A percentile compares a stretch with the other conserved stretches of the same genome.
These are phyloP conservation scores for Echinarachnius parma DNA, from an alignment of 53 echinoderm and acorn worm species.

Conservation along the genomic window DNA sequence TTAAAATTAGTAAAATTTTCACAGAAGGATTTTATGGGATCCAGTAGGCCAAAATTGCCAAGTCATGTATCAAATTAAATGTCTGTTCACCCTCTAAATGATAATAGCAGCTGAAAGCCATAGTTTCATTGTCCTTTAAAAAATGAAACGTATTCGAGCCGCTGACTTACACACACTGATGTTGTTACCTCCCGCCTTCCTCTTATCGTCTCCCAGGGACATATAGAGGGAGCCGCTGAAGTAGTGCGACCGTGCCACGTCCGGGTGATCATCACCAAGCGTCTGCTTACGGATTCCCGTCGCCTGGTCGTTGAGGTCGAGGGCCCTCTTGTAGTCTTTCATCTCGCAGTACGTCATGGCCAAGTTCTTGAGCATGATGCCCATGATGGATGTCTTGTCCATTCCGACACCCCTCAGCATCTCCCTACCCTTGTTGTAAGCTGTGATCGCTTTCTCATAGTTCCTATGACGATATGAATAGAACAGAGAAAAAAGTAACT, in stretches of 20 bases:
- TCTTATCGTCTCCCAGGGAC: slow-evolving; percentile 19
- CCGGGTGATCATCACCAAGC: slow-evolving; percentile 52
- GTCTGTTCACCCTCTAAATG: too few relatives aligned
- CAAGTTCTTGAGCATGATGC: slow-evolving; percentile 40
- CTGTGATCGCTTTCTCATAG: slow-evolving; percentile 17
- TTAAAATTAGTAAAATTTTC: too few relatives aligned
- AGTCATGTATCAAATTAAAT: too few relatives aligned
- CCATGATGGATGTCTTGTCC: slow-evolving; percentile 32
- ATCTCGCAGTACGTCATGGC: slow-evolving; percentile 82
- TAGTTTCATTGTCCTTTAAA: too few relatives aligned
- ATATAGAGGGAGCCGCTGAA: slow-evolving; percentile 65
- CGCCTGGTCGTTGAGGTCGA: slow-evolving; percentile 44
- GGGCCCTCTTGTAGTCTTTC: slow-evolving; percentile 63
- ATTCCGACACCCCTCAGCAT: slow-evolving; percentile 11
- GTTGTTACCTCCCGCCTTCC: neutral
- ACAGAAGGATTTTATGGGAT: too few relatives aligned
- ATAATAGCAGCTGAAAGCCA: too few relatives aligned
- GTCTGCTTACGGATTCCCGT: slow-evolving; percentile 25
- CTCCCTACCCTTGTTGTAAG: slow-evolving; percentile 8
- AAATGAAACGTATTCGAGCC: neutral
- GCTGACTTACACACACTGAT: neutral
- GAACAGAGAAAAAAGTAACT: too few relatives aligned
- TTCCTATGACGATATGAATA: too few relatives aligned
- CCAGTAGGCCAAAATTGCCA: too few relatives aligned
- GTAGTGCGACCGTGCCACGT: slow-evolving; percentile 62